Conservation (phyloP, 2,113 vertebrate species). For the Grantiella picta region DNA sequence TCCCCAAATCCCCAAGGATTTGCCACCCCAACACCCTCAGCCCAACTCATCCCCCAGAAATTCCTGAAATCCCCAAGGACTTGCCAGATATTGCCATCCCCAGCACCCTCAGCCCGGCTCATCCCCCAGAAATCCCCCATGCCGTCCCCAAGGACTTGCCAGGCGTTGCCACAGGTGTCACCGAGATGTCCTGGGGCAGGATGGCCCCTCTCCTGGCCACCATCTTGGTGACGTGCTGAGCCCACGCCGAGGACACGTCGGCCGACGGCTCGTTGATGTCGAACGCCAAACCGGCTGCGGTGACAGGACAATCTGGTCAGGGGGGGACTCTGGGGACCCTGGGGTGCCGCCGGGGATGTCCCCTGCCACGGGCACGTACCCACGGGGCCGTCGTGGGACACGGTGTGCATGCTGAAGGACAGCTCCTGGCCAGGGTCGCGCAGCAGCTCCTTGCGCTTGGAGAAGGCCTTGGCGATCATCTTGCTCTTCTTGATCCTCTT, state of each 20-base stretch:
- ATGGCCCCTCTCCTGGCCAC: slow-evolving; percentile 96
- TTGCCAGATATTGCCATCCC: too few species aligned
- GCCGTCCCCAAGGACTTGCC: slow-evolving; percentile 65
- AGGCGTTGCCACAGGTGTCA: slow-evolving; percentile 90
- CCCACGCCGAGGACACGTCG: slow-evolving; percentile 94
- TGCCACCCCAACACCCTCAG: too few species aligned
- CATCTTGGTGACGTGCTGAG: slow-evolving; percentile 97
- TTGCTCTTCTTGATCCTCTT: slow-evolving; percentile 98
- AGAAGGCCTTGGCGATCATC: slow-evolving; percentile 99
- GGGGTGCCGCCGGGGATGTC: accelerated
- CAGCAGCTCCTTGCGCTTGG: slow-evolving; percentile 91
- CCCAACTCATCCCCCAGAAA: too few species aligned
- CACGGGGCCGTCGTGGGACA: slow-evolving; percentile 93
- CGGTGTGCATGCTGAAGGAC: slow-evolving; percentile 95
- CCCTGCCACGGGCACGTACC: slow-evolving; percentile 55
- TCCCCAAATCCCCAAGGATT: too few species aligned
- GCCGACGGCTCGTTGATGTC: slow-evolving; percentile 92
- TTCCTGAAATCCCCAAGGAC: neutral
- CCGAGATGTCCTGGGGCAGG: slow-evolving; percentile 92
- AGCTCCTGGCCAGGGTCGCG: slow-evolving; percentile 90
- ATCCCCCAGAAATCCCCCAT: accelerated
- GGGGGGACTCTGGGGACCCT: accelerated
- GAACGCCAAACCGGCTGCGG: slow-evolving; percentile 89
- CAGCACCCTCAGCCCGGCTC: neutral
- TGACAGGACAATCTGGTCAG: neutral